Conservation (phyloP, 2,113 vertebrate genomes). For the Camarhynchus parvulus region DNA sequence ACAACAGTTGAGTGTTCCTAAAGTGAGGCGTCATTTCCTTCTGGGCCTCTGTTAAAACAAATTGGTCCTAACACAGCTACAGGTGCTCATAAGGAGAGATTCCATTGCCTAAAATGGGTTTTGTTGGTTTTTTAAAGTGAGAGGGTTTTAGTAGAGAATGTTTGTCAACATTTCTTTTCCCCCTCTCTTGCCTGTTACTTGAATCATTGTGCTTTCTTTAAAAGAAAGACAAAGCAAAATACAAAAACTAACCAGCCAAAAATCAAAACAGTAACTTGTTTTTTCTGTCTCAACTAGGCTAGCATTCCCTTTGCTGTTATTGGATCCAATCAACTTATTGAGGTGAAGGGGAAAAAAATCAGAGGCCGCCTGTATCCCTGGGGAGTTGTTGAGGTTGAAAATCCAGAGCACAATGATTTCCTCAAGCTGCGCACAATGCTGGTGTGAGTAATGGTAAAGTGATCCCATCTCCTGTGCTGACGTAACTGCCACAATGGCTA, state of each 20-base stretch:
- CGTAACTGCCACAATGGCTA: neutral
- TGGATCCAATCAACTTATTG: constrained; percentile 89
- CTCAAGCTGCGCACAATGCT: constrained; percentile 88
- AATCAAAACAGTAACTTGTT: neutral
- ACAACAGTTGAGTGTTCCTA: constrained; percentile 39
- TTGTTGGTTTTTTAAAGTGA: neutral
- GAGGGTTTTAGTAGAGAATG: neutral
- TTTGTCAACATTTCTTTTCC: neutral
- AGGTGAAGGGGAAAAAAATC: constrained; percentile 93
- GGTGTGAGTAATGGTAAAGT: constrained; percentile 78
- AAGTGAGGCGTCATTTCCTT: neutral
- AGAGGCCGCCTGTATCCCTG: constrained; percentile 85
- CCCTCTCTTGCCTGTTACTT: neutral
- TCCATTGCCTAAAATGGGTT: neutral
- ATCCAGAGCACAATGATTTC: constrained; percentile 93
- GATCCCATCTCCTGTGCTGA: neutral
- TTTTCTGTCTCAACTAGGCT: constrained; percentile 68
- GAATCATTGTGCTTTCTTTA: neutral
- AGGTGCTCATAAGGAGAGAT: neutral
- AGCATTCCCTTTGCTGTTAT: constrained; percentile 89
- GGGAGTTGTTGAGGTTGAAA: constrained; percentile 89
- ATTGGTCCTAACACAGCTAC: neutral
- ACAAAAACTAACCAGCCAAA: neutral
- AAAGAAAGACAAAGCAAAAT: neutral
- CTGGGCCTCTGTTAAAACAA: neutral